These are phyloP conservation scores for Hypselothyrea guttata DNA, from an alignment of 2,888 invertebrate genomes.

Conservation along the genomic window DNA sequence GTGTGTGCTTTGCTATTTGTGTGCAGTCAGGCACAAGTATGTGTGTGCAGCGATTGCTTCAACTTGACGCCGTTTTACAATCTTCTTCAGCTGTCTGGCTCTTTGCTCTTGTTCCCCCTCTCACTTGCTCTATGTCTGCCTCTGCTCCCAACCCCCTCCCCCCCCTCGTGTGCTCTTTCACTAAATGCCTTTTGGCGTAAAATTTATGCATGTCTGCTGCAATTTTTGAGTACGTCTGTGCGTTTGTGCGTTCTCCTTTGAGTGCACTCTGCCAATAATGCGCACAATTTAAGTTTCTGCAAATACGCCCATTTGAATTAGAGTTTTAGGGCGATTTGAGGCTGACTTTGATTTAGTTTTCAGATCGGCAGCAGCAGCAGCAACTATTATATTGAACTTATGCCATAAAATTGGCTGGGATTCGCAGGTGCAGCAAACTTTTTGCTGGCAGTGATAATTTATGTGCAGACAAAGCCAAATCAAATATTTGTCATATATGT, in stretches of 20 bases:
- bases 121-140: too few species aligned
- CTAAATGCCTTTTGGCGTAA: conserved; percentile 64
- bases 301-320: conserved; percentile 51
- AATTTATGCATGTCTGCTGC: conserved; percentile 68
- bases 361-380: neutral
- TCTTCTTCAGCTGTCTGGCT: neutral
- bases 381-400: too few species aligned
- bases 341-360: conserved; percentile 36
- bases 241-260: conserved; percentile 41
- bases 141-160: neutral
- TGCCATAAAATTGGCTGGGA: too few species aligned
- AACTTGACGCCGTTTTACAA: conserved; percentile 44
- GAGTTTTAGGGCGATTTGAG: conserved; percentile 17
- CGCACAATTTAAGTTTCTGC: conserved; percentile 72
- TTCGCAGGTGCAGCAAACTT: conserved; percentile 34
- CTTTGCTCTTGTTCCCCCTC: neutral
- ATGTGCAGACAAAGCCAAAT: conserved; percentile 37
- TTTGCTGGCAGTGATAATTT: conserved; percentile 35
- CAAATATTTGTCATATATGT: conserved; percentile 42
- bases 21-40: conserved; percentile 54
- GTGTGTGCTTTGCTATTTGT: conserved; percentile 42
- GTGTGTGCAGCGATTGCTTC: conserved; percentile 56
- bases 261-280: conserved; percentile 76
- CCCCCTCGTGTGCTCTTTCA: neutral
- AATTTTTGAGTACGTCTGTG: conserved; percentile 23